Evolutionary conservation across 2,888 invertebrate genomes (phyloP).

Genomic region (Coremacera marginata): DNA sequence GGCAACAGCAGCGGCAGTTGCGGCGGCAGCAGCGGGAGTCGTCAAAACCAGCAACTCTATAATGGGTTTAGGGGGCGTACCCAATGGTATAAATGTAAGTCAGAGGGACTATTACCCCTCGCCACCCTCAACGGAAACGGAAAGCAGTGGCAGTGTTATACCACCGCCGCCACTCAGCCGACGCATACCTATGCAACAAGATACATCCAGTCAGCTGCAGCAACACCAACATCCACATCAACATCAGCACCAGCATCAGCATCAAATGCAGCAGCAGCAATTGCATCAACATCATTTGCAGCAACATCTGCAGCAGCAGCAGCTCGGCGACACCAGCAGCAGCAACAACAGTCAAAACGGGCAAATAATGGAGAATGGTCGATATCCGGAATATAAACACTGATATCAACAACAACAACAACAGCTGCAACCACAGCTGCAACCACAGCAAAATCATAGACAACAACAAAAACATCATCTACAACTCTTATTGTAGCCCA

Average conservation of each 20-base stretch:
- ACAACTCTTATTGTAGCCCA: neutral
- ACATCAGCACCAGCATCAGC: slow-evolving; percentile 55
- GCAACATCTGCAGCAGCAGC: slow-evolving; percentile 53
- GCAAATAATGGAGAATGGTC: slow-evolving; percentile 74
- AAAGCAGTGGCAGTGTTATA: slow-evolving; percentile 72
- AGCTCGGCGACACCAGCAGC: slow-evolving; percentile 68
- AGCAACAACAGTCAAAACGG: slow-evolving; percentile 69
- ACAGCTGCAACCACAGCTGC: slow-evolving; percentile 34
- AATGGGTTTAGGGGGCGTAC: slow-evolving; percentile 61
- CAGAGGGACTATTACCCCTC: slow-evolving; percentile 70
- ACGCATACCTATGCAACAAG: slow-evolving; percentile 52
- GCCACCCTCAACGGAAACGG: slow-evolving; percentile 71
- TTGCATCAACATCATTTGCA: slow-evolving; percentile 50
- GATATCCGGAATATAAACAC: slow-evolving; percentile 84
- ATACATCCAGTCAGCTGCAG: slow-evolving; percentile 55
- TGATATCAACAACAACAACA: slow-evolving; percentile 70
- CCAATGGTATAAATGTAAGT: slow-evolving; percentile 71
- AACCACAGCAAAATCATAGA: slow-evolving; percentile 8
- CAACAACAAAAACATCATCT: slow-evolving; percentile 20
- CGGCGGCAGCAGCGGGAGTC: slow-evolving; percentile 53
- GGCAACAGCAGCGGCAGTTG: slow-evolving; percentile 60
- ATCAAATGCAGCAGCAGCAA: slow-evolving; percentile 62
- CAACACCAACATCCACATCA: slow-evolving; percentile 49
- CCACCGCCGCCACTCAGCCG: slow-evolving; percentile 66
- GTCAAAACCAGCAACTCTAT: slow-evolving; percentile 53